phyloP scores from a whole-genome alignment of 1,140 invertebrate genomes.

The Streblospio benedicti region DNA sequence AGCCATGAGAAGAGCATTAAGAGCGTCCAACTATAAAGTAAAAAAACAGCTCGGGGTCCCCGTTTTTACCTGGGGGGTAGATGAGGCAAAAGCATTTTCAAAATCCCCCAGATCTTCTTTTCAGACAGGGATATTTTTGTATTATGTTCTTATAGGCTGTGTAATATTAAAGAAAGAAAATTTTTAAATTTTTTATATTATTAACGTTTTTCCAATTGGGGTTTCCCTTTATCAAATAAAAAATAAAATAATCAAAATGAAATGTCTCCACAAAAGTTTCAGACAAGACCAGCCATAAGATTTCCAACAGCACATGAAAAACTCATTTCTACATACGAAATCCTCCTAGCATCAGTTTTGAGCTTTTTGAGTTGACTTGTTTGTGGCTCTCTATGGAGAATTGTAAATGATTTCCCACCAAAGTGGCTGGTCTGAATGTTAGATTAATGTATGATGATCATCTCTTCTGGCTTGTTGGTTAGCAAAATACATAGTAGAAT shows the following conservation, averaged over 20 bases:
- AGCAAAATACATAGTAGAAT: not conserved
- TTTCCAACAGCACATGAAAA: conserved; percentile 13
- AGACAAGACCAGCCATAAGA: too few species aligned
- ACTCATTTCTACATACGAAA: conserved; percentile 14
- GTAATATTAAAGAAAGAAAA: too few species aligned
- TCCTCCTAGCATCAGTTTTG: not conserved
- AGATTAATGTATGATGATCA: conserved; percentile 8
- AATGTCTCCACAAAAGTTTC: too few species aligned
- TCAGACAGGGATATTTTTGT: too few species aligned
- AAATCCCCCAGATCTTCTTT: conserved; percentile 11
- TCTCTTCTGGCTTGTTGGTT: not conserved
- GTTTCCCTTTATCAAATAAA: too few species aligned
- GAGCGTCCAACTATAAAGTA: conserved; percentile 7
- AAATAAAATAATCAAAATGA: conserved; percentile 13
- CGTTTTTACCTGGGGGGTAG: conserved; percentile 13
- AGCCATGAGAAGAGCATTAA: too few species aligned
- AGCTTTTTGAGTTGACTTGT: too few species aligned
- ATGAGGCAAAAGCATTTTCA: conserved; percentile 2
- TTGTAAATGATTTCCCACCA: conserved; percentile 11
- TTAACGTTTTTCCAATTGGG: too few species aligned
- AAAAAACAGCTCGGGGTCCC: conserved; percentile 5
- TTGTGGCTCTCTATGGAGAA: not conserved
- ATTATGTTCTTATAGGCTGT: too few species aligned
- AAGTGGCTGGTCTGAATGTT: conserved; percentile 19
- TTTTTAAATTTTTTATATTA: too few species aligned